Evolutionary conservation across 2,797 vertebrate species (phyloP), one percentile per base, ranked within the genome.

Genomic region (Petrocephalus sullivani): DNA sequence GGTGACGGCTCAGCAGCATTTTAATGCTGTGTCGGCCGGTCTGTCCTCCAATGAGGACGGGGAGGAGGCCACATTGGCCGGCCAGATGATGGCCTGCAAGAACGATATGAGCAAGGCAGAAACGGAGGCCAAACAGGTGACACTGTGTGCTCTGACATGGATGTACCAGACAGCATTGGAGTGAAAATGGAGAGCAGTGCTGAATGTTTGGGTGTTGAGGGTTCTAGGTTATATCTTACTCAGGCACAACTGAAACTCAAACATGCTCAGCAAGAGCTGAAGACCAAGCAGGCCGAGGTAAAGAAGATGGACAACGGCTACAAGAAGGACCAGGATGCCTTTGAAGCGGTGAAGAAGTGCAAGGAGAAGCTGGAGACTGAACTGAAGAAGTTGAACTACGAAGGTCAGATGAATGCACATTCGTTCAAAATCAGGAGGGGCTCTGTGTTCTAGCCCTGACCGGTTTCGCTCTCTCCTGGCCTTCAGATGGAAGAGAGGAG

Each of bases 11-110:
- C 97, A 99, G 89, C 95, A 98, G 88, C 96, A 96, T 91, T 98
- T 99, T 89, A 97, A 96, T 89, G 97, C 97, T 0, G 95, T 98
- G 56, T 99, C 97, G 0, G 96, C 97, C 0, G 98, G 98, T 12
- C 94, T 98, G 28, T 98, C 97, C 28, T 96, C 95, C 88, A 98
- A 93, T n/a, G 97, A 96, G 57, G 95, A 97, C 1, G 98, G 97
- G 37, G 95, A 96, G 89, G 97, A 97, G 89, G 96, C 96, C 61
- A 98, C 97, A 0, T 92, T 99, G 53, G 96, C 97, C 7, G 97
- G 93, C 1, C 98, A 99, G 89, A 98, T 99, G 97, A 97, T 99
- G 96, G 90, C 95, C 82, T 99, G 98, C 94, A 99, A 99, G 93
- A 98, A 97, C 75, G 97, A 99, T 85, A 98, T 97, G 83, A 98